These are phyloP conservation scores for Anoplophora glabripennis DNA, from an alignment of 1,140 invertebrate genomes.

Conservation along the genomic window DNA sequence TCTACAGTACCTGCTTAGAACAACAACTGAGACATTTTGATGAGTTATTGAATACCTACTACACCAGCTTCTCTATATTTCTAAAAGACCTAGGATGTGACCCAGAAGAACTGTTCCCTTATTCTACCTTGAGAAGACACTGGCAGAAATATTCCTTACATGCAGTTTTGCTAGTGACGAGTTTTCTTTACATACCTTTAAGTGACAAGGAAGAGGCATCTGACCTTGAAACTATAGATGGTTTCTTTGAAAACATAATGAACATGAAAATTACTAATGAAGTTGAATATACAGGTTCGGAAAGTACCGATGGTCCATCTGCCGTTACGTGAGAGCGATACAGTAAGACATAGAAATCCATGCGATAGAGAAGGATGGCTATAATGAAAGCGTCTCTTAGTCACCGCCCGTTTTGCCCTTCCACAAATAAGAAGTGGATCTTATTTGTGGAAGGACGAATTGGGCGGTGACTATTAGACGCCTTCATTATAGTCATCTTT, in stretches of 20 bases:
- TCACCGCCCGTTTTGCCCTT: no score
- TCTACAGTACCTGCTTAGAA: constrained; percentile 55
- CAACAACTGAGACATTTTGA: constrained; percentile 50
- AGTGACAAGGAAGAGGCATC: constrained; percentile 10
- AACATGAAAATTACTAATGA: not conserved
- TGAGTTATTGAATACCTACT: constrained; percentile 54
- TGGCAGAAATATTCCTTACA: constrained; percentile 43
- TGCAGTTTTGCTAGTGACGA: constrained; percentile 43
- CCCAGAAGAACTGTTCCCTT: constrained; percentile 51
- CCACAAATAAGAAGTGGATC: no score
- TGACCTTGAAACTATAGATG: not conserved
- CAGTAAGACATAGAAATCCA: no score
- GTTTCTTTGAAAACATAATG: not conserved
- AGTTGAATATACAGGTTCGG: not conserved
- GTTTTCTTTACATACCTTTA: constrained; percentile 34
- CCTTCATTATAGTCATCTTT: no score
- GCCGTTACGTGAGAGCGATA: no score
- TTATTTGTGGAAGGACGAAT: no score
- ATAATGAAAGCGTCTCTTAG: no score
- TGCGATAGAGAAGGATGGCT: no score
- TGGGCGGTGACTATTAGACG: no score
- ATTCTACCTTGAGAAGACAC: constrained; percentile 46
- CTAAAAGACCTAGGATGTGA: constrained; percentile 48
- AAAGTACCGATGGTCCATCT: no score
- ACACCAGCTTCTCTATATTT: constrained; percentile 49